Evolutionary conservation across 1,140 invertebrate species (phyloP), one percentile per base, ranked within the genome.

Genomic region (Polypedilum vanderplanki): DNA sequence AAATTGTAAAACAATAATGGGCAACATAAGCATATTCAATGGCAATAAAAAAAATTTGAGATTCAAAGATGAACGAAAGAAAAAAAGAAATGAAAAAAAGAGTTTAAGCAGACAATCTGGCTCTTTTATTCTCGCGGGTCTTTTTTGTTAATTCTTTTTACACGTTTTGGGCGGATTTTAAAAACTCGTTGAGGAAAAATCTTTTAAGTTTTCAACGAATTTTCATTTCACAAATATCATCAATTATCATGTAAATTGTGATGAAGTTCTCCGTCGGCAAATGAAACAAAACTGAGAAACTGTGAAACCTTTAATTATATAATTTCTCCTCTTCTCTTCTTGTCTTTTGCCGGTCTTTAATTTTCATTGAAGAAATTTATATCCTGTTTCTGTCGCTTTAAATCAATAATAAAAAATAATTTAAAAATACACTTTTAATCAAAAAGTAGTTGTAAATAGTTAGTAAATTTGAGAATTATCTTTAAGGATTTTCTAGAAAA

Each of bases 71-170:
- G 65, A 17, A 22, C 20, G 65, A 18, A 9, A 4, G 65, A 20
- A 70, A 20, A 7, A 20, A 67, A 5, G 20, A 70, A 18, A 70
- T 9, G 20, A 70, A 18, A 5, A 70, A 70, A 70, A 70, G 65
- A 70, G 65, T 70, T 70, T 17, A 70, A 18, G 65, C 65, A 70
- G 65, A 70, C 65, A 70, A 70, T n/a, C 65, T 70, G 65, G 65
- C 65, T 70, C n/a, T 15, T 1, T 46, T 46, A 15, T 15, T 46
- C 46, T 57, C 46, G 46, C 46, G 46, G 46, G 46, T 57, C 46
- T 57, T 57, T 57, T 57, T 57, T 3, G 24, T 70, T 70, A 70
- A 70, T 70, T 70, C 65, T 70, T 70, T 70, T 70, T 70, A 70
- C 65, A 70, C 65, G 65, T 70, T 70, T 70, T 70, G 65, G 65